Conservation (phyloP, 2,888 invertebrate species). For the Hypena proboscidalis region DNA sequence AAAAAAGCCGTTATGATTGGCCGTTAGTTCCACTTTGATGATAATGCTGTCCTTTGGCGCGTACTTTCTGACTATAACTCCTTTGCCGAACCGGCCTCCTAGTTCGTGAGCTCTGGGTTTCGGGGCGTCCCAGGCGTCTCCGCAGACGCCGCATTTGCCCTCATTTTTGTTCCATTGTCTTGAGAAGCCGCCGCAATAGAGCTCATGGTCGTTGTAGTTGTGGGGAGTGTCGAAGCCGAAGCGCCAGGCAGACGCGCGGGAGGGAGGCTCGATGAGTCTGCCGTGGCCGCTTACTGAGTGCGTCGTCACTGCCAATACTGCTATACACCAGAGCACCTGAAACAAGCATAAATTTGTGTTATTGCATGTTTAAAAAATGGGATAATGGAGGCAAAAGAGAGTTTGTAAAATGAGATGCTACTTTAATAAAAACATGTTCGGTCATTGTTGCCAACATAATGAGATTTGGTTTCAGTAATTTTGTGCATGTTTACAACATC, state of each 20-base stretch:
- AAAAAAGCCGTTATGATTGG: conserved; percentile 94
- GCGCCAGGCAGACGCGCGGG: conserved; percentile 94
- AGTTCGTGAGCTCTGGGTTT: conserved; percentile 91
- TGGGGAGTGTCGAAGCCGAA: conserved; percentile 95
- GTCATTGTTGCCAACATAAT: no score
- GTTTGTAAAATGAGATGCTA: no score
- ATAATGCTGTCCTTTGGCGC: conserved; percentile 88
- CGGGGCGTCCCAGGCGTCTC: conserved; percentile 92
- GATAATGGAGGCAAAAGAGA: no score
- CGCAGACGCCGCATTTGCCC: conserved; percentile 95
- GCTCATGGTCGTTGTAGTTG: conserved; percentile 95
- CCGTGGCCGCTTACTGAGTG: conserved; percentile 86
- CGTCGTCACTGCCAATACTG: conserved; percentile 56
- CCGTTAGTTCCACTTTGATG: conserved; percentile 93
- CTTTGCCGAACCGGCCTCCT: conserved; percentile 93
- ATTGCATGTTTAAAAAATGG: neutral
- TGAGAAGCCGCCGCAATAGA: conserved; percentile 95
- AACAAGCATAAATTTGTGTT: conserved; percentile 38
- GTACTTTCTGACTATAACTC: conserved; percentile 92
- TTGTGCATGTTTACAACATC: no score
- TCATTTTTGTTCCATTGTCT: conserved; percentile 92
- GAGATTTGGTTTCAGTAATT: no score
- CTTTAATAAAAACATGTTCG: no score
- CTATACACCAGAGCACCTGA: conserved; percentile 72
- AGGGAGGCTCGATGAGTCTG: conserved; percentile 93